A percentile compares a stretch with the other conserved stretches of the same genome.
Conservation (phyloP, 2,113 vertebrate species). For the Thymallus thymallus region DNA sequence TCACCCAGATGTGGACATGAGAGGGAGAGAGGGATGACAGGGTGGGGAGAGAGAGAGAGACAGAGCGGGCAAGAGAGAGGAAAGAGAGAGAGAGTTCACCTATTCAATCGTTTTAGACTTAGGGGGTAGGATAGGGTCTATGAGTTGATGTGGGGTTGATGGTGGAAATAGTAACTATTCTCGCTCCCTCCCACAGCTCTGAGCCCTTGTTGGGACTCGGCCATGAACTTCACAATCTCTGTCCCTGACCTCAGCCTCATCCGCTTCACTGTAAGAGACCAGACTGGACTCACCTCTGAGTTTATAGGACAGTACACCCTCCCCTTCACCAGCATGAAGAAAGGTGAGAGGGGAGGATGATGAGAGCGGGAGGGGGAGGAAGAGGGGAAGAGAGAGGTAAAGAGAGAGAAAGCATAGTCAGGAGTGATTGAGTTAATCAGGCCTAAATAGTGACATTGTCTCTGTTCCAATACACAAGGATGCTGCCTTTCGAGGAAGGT, state of each 20-base stretch:
- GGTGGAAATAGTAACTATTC: not conserved
- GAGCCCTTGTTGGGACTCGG: conserved; percentile 79
- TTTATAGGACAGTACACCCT: conserved; percentile 86
- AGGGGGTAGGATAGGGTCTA: no score
- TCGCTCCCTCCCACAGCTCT: conserved; percentile 66
- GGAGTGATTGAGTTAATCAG: conserved; percentile 39
- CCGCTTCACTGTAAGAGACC: conserved; percentile 80
- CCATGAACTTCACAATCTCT: conserved; percentile 77
- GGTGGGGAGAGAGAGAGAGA: conserved; percentile 1
- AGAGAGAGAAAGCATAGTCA: not conserved
- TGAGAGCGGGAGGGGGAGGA: not conserved
- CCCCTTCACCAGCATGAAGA: conserved; percentile 79
- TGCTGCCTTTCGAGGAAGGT: conserved; percentile 11
- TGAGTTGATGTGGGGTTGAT: not conserved
- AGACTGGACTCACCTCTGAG: conserved; percentile 70
- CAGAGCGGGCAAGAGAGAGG: not conserved
- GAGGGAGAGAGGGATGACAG: not conserved
- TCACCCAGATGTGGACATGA: not conserved
- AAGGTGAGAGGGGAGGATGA: conserved; percentile 74
- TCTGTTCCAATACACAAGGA: conserved; percentile 26
- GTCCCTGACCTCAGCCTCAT: conserved; percentile 83
- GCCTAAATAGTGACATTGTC: conserved; percentile 32
- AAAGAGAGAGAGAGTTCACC: not conserved
- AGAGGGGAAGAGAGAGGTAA: not conserved
- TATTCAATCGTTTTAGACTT: no score